These are phyloP conservation scores for Ptilodon capucinus DNA, from an alignment of 2,888 invertebrate species.

Conservation along the genomic window DNA sequence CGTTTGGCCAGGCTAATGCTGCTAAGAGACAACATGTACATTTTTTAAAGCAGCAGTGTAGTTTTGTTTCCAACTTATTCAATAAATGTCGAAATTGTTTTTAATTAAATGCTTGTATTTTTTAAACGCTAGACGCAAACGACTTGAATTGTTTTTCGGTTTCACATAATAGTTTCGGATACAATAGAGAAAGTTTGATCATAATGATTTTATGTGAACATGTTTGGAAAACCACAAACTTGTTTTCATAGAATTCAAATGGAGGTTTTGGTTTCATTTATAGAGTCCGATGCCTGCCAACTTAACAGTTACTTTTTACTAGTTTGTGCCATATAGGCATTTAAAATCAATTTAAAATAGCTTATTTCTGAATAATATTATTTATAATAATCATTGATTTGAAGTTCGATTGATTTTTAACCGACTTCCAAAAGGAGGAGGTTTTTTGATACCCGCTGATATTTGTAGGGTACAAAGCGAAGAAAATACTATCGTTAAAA, in stretches of 20 bases:
- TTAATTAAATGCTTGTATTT: slow-evolving; percentile 2
- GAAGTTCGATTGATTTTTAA: no score
- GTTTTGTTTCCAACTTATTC: neutral
- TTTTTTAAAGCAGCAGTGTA: slow-evolving; percentile 1
- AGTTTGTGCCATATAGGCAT: neutral
- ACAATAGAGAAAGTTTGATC: slow-evolving; percentile 71
- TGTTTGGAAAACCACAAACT: slow-evolving; percentile 66
- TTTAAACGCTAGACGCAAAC: slow-evolving; percentile 20
- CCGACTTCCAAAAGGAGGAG: no score
- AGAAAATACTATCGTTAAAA: no score
- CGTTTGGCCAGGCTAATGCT: neutral
- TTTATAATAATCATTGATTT: no score
- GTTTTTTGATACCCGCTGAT: no score
- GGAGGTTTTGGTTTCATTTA: slow-evolving; percentile 70
- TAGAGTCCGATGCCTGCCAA: slow-evolving; percentile 68
- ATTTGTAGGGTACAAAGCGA: no score
- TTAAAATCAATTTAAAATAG: neutral
- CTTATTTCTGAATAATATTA: no score
- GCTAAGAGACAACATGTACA: neutral
- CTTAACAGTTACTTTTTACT: slow-evolving; percentile 14
- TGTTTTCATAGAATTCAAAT: slow-evolving; percentile 77
- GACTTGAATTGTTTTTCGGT: slow-evolving; percentile 29
- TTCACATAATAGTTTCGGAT: slow-evolving; percentile 49
- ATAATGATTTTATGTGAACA: slow-evolving; percentile 73
- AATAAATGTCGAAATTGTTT: neutral